phyloP scores from a whole-genome alignment of 2,797 vertebrate species.

The Melanitta fusca region DNA sequence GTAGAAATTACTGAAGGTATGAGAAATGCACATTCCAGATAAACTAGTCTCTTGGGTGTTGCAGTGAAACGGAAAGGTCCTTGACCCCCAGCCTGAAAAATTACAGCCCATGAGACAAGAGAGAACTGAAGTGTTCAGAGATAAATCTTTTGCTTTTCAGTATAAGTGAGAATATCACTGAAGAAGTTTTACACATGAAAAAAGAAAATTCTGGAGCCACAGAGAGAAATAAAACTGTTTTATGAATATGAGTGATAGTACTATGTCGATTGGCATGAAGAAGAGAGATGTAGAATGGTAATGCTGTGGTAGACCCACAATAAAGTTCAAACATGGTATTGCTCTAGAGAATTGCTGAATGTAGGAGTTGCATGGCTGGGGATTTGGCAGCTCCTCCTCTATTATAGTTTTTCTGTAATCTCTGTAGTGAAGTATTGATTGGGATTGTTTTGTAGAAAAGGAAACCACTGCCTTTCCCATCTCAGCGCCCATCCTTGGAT shows the following conservation, averaged over 20 bases:
- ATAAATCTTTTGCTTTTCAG: conserved; percentile 56
- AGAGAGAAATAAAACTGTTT: background rate
- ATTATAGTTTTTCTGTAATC: background rate
- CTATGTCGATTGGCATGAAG: background rate
- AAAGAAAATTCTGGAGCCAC: background rate
- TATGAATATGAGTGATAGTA: background rate
- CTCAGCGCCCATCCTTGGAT: background rate
- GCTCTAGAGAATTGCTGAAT: background rate
- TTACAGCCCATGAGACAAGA: background rate
- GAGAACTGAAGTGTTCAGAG: background rate
- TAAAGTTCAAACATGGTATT: background rate
- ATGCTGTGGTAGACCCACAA: background rate
- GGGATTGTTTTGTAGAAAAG: background rate
- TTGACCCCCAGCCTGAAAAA: conserved; percentile 50
- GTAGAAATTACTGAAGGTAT: background rate
- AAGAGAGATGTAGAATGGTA: background rate
- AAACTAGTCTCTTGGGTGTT: conserved; percentile 28
- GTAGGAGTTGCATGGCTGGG: background rate
- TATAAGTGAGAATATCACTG: background rate
- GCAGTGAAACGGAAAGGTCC: conserved; percentile 34
- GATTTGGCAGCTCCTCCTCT: background rate
- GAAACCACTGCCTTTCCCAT: background rate
- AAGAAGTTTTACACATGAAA: conserved; percentile 26
- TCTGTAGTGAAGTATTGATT: background rate
- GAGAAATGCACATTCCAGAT: conserved; percentile 37